Percentiles rank a stretch among this genome's conserved stretches.
Evolutionary conservation across 64 coral and sea anemone species (phyloP).

Genomic region (Trachythela sp.): DNA sequence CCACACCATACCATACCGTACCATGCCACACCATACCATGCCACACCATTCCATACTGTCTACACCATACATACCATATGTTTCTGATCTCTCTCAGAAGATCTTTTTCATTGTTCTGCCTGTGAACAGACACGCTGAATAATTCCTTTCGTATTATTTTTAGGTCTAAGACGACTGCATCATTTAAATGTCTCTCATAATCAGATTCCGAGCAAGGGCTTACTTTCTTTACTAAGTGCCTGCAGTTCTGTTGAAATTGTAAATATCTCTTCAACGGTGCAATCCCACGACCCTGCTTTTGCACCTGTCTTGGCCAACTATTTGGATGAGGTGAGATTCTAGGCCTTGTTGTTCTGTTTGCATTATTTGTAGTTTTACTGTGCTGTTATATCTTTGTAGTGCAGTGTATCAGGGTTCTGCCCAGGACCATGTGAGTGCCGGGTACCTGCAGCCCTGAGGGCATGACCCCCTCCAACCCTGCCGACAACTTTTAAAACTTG

Average conservation of each 20-base stretch:
- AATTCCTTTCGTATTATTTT: not conserved
- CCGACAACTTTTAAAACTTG: no score
- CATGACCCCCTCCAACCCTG: no score
- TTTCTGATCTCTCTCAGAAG: conserved; percentile 41
- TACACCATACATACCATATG: no score
- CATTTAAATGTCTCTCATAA: not conserved
- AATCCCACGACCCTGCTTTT: conserved; percentile 15
- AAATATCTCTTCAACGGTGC: conserved; percentile 15
- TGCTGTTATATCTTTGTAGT: no score
- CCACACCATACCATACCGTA: no score
- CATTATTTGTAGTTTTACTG: no score
- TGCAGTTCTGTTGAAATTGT: not conserved
- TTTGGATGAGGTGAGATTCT: conserved; percentile 54
- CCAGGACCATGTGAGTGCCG: no score
- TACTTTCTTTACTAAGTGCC: not conserved
- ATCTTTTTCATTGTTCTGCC: no score
- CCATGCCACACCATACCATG: no score
- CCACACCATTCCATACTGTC: no score
- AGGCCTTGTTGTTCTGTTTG: not conserved
- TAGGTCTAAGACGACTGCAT: not conserved
- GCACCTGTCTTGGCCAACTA: conserved; percentile 32
- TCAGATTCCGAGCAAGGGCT: not conserved
- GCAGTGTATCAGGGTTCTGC: no score
- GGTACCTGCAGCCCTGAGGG: no score
- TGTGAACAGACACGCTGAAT: not conserved